Base-by-base conservation (phyloP, 2,888 invertebrate species). In the Diogma glabrata region DNA sequence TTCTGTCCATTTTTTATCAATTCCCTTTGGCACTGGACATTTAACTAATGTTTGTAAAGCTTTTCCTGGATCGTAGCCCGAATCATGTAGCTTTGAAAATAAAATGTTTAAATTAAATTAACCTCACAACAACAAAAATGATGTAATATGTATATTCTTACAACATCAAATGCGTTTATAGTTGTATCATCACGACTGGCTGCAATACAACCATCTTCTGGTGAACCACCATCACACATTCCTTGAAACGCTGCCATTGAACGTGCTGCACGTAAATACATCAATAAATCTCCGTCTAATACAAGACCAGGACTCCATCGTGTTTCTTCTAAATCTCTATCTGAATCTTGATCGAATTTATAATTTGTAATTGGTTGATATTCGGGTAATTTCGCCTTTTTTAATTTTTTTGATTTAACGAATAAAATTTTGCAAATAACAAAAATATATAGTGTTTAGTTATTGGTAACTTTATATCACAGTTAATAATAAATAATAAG, bases 211-310 rank as follows among this genome's bases (percentile, higher is more conserved):
- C 95, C 95, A 72, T 96, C 95, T 72, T 95, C 95, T 51, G 94
- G 88, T 58, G 90, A 90, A 53, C 95, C 95, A 57, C 94, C 94
- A 77, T 95, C 94, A 79, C 95, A 95, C 93, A 96, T 94, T 62
- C 95, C 66, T 70, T 95, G 95, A 74, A 96, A 96, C 54, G 95
- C 95, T 66, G 96, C 95, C 88, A 97, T 94, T 56, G 94, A 94
- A 64, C 95, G 83, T 59, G 94, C 95, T 61, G 95, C 96, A 64
- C 95, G 78, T 70, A 96, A 81, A 76, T 92, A 96, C 94, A 96
- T 95, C 66, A 95, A 82, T 69, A 96, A 81, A 75, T 96, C 95
- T 61, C 90, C 86, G 75, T 96, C 96, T 63, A 86, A 78, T 60
- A 90, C 82, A 75, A 93, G 87, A 60, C 88, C 88, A 55, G 96